Evolutionary conservation across 2,888 invertebrate genomes (phyloP), one percentile per base, ranked within the genome.

Genomic region (Portevinia maculata): DNA sequence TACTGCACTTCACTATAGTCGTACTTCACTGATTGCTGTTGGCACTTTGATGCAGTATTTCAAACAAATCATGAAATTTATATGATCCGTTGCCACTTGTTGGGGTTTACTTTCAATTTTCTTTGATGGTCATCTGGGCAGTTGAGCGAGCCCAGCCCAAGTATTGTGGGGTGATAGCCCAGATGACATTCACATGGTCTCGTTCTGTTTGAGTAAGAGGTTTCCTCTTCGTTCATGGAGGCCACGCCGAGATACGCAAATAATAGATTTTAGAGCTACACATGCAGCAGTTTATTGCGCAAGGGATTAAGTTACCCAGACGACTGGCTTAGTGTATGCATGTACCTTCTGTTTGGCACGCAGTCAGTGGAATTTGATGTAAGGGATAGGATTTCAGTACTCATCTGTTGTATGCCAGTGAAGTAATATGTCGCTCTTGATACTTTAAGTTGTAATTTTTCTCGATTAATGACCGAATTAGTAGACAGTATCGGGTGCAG

Each of bases 161-260:
- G 44, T 24, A 32, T 9, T 28, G 65, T 32, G 32, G 46, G 21
- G 37, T 55, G 55, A 34, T 24, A 39, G 50, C 28, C 53, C 50
- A 55, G 50, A 65, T 84, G 84, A 71, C 84, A 85, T 85, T 85
- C 85, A 84, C 85, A 76, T 76, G 84, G 85, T 85, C 69, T 76
- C 85, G 85, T 85, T 85, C 85, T 85, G 85, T 79, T 85, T 79
- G 71, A 39, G 79, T 71, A 69, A 76, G 60, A 83, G 83, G 76
- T 67, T 67, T 17, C 24, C 19, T 59, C 30, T 30, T 28, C 17
- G 17, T 15, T 15, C 34, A 28, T 60, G 53, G 60, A 74, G 73
- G 53, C 52, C 75, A 53, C 48, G 57, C 21, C 17, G 46, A 53
- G 57, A 55, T 67, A 53, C 60, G 28, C 70, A 50, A 65, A 81